Evolutionary conservation across 2,113 vertebrate species (phyloP), one percentile per base, ranked within the genome.

Genomic region (Bufo gargarizans): DNA sequence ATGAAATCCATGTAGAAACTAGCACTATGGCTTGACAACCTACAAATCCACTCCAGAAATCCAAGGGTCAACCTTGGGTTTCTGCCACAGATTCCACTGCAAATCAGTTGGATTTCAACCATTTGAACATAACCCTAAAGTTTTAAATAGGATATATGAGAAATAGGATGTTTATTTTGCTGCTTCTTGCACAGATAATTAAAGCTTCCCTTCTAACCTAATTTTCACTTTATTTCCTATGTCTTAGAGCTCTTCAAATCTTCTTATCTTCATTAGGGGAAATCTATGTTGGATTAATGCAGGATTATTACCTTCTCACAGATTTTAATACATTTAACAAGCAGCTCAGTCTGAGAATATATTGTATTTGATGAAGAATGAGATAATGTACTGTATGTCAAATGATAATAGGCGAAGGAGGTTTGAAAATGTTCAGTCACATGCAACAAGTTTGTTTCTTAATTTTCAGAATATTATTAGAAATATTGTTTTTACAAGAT

Each of bases 221-320:
- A 58, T 58, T 22, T 56, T 2, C 53, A 33, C 13, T 13, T 76
- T 19, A 85, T 85, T 85, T 85, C 83, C 83, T 59, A 74, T 33
- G 22, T 61, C 55, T 61, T 59, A 13, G 5, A 59, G 22, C 33
- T 61, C 49, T 69, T 45, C 7, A 86, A 86, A 86, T 78, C 85
- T 79, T 20, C 76, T 86, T 86, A 86, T 79, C 61, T 55, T 86
- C 77, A 86, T 80, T 86, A 86, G 50, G 61, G 8, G 67, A 80
- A 53, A 86, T 86, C 47, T 86, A 58, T 69, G 85, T 63, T 69
- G 61, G 76, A 80, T 86, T 86, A 86, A 65, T 71, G 61, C 47
- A 69, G 76, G 76, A 80, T 86, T 86, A 86, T 80, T 79, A 69
- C 80, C 77, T 65, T 79, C 49, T 71, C 49, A 79, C 10, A 33